phyloP scores from a whole-genome alignment of 92 coral and sea anemone genomes.

The Porites lobata region DNA sequence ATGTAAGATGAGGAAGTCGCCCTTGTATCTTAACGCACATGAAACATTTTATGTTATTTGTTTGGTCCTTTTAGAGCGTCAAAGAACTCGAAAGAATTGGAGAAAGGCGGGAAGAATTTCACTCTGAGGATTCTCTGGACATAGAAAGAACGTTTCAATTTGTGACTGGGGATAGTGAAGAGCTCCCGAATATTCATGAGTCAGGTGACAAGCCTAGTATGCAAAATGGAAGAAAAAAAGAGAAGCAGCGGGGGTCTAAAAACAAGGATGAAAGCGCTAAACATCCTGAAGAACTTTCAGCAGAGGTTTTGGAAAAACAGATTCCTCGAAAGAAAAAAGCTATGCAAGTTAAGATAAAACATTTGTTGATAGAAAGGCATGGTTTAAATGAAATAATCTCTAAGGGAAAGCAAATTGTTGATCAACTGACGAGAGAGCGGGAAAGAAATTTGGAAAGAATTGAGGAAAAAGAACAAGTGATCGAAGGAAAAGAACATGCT shows the following conservation, averaged over 20 bases:
- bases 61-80: conserved; percentile 15
- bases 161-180: conserved; percentile 1
- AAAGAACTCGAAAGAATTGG: conserved; percentile 50
- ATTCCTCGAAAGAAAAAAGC: conserved; percentile 76
- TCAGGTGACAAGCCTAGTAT: conserved; percentile 1
- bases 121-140: conserved; percentile 20
- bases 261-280: conserved; percentile 11
- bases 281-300: conserved; percentile 8
- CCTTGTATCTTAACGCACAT: no score
- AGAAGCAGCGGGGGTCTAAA: conserved; percentile 19
- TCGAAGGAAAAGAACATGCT: conserved; percentile 66
- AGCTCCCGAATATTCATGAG: conserved; percentile 3
- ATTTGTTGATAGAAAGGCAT: conserved; percentile 67
- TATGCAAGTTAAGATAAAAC: conserved; percentile 56
- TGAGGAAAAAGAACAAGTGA: conserved; percentile 72
- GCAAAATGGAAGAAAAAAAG: conserved; percentile 7
- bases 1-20: no score
- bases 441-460: conserved; percentile 46
- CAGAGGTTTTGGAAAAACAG: conserved; percentile 35
- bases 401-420: conserved; percentile 58
- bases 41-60: not conserved
- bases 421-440: conserved; percentile 50
- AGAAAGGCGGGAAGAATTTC: not conserved
- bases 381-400: conserved; percentile 67
- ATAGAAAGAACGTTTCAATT: conserved; percentile 26